Evolutionary conservation across 2,797 vertebrate genomes (phyloP).

Genomic region (Ispidina picta): DNA sequence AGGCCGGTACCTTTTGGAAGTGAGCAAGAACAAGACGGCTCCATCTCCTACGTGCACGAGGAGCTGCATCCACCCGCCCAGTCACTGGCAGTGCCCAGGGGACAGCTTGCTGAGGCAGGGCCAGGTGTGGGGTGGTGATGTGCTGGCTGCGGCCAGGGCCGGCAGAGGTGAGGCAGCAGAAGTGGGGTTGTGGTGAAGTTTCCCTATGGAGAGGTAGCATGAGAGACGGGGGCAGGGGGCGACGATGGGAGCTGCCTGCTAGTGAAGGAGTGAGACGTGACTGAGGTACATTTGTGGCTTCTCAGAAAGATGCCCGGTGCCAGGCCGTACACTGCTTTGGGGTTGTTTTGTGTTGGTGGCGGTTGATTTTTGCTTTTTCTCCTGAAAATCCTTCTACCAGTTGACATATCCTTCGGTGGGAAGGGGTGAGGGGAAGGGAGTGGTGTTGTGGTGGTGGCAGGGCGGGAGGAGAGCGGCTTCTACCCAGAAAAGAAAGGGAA

Average conservation of each 20-base stretch:
- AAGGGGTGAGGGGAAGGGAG: neutral
- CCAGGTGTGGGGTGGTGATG: neutral
- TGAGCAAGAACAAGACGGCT: neutral
- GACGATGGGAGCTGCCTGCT: constrained; percentile 68
- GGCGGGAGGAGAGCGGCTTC: constrained; percentile 75
- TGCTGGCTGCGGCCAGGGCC: neutral
- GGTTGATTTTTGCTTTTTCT: constrained; percentile 74
- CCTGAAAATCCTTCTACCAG: constrained; percentile 79
- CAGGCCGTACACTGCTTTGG: constrained; percentile 79
- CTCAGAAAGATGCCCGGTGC: constrained; percentile 80
- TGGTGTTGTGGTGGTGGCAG: constrained; percentile 33
- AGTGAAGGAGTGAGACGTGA: neutral
- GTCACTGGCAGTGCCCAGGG: neutral
- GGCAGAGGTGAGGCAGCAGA: neutral
- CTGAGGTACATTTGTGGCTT: constrained; percentile 79
- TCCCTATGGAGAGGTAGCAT: constrained; percentile 85
- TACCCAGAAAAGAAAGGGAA: constrained; percentile 83
- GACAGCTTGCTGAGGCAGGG: neutral
- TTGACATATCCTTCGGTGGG: constrained; percentile 82
- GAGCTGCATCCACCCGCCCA: neutral
- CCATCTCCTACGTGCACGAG: neutral
- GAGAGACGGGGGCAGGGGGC: constrained; percentile 49
- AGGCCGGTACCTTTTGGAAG: neutral
- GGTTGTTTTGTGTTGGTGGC: neutral
- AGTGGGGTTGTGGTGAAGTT: neutral